Percentiles rank a stretch among this genome's conserved stretches.
phyloP scores from a whole-genome alignment of 2,888 invertebrate genomes.

The Electrophaes corylata region DNA sequence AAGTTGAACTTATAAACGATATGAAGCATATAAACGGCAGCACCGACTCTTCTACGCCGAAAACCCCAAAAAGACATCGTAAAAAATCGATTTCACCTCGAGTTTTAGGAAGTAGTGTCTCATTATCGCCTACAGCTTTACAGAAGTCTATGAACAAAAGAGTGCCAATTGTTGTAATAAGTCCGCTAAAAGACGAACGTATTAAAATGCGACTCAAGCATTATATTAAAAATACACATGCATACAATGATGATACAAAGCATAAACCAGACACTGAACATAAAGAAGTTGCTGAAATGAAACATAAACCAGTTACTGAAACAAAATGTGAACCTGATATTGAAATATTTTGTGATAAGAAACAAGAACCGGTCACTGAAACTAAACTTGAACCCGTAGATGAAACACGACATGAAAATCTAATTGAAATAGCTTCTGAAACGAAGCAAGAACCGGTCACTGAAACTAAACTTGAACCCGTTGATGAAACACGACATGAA shows the following conservation, averaged over 20 bases:
- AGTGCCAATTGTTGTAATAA: constrained; percentile 22
- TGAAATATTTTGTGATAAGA: not conserved
- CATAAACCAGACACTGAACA: not conserved
- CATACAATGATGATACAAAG: not conserved
- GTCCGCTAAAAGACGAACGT: constrained; percentile 17
- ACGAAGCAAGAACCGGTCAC: not conserved
- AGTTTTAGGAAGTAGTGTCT: constrained; percentile 1
- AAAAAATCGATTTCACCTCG: constrained; percentile 13
- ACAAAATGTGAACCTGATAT: not conserved
- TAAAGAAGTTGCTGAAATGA: not conserved
- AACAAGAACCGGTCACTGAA: not conserved
- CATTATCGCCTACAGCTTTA: not conserved
- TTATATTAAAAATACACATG: not conserved
- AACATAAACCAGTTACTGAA: not conserved
- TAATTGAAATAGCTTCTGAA: not conserved
- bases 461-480: not conserved
- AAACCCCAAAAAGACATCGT: constrained; percentile 16
- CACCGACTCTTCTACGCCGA: constrained; percentile 9
- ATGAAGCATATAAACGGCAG: not conserved
- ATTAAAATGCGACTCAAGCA: not conserved
- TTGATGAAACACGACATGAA: not conserved
- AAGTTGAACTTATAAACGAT: constrained; percentile 17
- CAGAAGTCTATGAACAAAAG: constrained; percentile 13
- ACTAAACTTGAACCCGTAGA: not conserved
- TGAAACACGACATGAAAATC: not conserved